These are phyloP conservation scores for Uria aalge DNA, from an alignment of 2,113 vertebrate species.

Conservation along the genomic window DNA sequence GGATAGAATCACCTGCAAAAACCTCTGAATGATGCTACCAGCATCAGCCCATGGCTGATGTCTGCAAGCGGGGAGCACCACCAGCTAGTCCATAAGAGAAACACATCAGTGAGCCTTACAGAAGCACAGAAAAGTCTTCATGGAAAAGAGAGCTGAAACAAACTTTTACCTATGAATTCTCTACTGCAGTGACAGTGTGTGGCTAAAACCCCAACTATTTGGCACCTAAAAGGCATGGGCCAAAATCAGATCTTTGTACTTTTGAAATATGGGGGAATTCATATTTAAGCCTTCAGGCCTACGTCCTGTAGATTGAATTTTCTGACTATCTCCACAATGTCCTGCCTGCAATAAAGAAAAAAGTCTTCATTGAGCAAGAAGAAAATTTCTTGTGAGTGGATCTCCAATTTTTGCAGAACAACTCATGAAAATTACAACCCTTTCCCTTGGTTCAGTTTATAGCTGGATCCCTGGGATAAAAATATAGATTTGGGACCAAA, in stretches of 20 bases:
- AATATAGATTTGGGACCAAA: background rate
- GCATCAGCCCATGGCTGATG: background rate
- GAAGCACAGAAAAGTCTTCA: background rate
- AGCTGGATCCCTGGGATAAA: background rate
- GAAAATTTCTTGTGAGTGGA: background rate
- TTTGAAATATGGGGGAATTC: background rate
- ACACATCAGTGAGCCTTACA: background rate
- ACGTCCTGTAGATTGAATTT: background rate
- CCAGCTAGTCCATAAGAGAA: background rate
- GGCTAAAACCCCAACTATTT: background rate
- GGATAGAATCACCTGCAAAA: background rate
- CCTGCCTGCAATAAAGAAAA: background rate
- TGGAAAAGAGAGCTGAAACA: background rate
- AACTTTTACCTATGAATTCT: background rate
- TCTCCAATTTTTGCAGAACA: background rate
- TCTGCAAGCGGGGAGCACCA: background rate
- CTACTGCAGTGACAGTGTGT: background rate
- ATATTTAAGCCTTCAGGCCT: background rate
- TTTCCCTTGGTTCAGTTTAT: background rate
- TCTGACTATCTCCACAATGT: background rate
- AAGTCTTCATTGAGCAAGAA: fast-evolving
- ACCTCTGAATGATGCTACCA: background rate
- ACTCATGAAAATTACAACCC: background rate
- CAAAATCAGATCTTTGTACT: background rate
- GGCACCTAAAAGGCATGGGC: background rate